These are phyloP conservation scores for Hystrix cristata DNA, from an alignment of 2,113 vertebrate genomes.

Conservation along the genomic window DNA sequence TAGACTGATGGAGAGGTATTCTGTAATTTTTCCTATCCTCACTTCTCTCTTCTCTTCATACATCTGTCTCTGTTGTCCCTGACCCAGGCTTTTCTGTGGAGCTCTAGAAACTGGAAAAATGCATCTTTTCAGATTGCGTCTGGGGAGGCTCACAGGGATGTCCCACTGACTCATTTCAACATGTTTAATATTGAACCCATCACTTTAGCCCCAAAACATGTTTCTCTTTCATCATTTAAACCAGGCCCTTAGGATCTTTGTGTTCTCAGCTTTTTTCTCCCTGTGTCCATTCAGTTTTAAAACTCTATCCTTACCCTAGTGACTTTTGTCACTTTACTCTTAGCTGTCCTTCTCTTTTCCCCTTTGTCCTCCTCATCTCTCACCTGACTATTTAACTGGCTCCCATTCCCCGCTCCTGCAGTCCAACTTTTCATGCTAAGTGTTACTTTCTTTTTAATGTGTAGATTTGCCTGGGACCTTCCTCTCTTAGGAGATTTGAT, in stretches of 20 bases:
- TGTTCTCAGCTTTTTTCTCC: not conserved
- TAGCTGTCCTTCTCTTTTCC: not conserved
- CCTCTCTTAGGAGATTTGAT: not conserved
- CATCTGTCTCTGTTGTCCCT: not conserved
- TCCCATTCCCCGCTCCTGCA: not conserved
- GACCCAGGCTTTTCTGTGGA: not conserved
- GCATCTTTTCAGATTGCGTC: not conserved
- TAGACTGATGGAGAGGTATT: not conserved
- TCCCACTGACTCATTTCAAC: not conserved
- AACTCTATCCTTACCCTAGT: not conserved
- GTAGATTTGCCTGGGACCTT: not conserved
- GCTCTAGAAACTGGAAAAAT: not conserved
- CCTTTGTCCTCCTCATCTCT: not conserved
- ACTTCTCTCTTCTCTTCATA: not conserved
- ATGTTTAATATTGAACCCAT: not conserved
- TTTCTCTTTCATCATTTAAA: slow-evolving; percentile 22
- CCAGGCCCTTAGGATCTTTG: not conserved
- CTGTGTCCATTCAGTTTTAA: not conserved
- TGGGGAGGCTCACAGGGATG: not conserved
- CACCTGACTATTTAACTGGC: not conserved
- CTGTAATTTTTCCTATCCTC: not conserved
- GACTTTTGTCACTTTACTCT: not conserved
- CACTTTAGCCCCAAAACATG: no score
- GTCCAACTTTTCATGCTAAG: not conserved
- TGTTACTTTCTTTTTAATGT: not conserved